Conservation (phyloP, 2,888 invertebrate genomes). For the Trachelus iudaicus region DNA sequence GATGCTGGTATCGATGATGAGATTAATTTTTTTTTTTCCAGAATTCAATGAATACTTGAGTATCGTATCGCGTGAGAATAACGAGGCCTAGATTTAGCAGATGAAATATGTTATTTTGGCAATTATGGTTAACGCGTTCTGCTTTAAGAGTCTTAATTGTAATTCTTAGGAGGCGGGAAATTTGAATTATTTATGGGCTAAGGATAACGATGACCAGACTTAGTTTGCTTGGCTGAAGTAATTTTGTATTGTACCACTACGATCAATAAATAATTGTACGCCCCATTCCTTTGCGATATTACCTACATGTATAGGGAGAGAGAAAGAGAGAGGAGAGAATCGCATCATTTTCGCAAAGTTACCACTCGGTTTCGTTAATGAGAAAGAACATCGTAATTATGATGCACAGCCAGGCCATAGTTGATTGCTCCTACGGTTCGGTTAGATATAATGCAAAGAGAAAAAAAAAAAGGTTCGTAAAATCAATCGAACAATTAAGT, state of each 20-base stretch:
- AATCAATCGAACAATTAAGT: background rate
- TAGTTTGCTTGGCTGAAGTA: no score
- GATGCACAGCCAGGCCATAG: background rate
- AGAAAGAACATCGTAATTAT: no score
- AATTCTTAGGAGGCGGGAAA: conserved; percentile 38
- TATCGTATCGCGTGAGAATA: background rate
- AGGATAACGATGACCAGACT: conserved; percentile 16
- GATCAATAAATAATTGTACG: no score
- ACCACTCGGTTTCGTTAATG: no score
- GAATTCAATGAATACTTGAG: background rate
- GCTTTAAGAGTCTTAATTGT: conserved; percentile 39
- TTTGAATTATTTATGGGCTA: conserved; percentile 49
- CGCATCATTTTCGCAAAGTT: no score
- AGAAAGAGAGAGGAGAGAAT: no score
- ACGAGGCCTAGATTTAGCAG: background rate
- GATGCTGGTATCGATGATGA: background rate
- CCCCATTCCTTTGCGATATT: no score
- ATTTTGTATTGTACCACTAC: no score
- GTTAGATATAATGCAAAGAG: background rate
- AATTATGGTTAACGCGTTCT: background rate
- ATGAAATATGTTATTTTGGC: background rate
- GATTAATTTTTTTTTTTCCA: background rate
- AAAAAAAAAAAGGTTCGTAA: background rate
- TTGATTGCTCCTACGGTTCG: background rate
- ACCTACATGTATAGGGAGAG: no score